Evolutionary conservation across 2,113 vertebrate species (phyloP), one percentile per base, ranked within the genome.

Genomic region (Pluvianellus socialis): DNA sequence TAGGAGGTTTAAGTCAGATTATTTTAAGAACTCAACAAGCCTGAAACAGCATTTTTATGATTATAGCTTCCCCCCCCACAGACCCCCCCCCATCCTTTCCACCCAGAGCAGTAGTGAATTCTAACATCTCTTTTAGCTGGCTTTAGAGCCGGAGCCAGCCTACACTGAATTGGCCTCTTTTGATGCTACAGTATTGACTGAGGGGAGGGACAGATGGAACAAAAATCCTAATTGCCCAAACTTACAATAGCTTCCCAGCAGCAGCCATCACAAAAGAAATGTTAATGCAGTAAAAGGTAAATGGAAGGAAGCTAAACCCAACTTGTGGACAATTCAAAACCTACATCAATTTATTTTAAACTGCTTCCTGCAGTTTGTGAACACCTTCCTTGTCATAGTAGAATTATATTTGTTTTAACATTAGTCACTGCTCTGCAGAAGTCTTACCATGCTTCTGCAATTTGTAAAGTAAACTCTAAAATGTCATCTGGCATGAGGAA

Each of bases 221-320:
- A 98, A 98, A 98, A 98, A 97, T 97, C 92, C 47, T 98, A 98
- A 98, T 98, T 98, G 98, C 98, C 97, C 97, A 97, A 97, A 98
- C 97, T 98, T 97, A 98, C 98, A 98, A 98, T 98, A 96, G 98
- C 95, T 97, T 98, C 97, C 92, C 97, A 97, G 97, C 97, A 97
- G 97, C 96, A 97, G 96, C 95, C 93, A 33, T 96, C 97, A 98
- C 98, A 98, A 98, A 98, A 98, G 98, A 98, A 97, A 98, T 97
- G 97, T 98, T 98, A 98, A 98, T 98, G 97, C 97, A 94, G 94
- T 97, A 96, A 98, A 98, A 98, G 96, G 96, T 97, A 97, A 98
- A 96, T 97, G 96, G 97, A 95, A 98, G 98, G 96, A 97, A 97
- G 96, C 97, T 96, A 96, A 97, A 96, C 86, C 53, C 92, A 97